Conservation (phyloP, 2,888 invertebrate genomes). For the Labia minor region DNA sequence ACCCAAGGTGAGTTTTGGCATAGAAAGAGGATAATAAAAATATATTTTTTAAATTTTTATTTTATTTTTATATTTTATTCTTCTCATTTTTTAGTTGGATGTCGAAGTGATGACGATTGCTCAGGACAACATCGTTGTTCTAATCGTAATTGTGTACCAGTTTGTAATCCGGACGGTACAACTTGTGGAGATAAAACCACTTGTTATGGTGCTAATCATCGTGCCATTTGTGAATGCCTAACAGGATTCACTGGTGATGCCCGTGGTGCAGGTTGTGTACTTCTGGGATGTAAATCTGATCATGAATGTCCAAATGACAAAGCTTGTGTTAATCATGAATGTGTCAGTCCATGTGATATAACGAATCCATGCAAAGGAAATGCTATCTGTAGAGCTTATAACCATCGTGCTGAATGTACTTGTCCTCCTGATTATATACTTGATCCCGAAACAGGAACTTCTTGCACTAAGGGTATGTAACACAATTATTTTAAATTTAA, state of each 20-base stretch:
- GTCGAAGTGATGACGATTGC: constrained; percentile 64
- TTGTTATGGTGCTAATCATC: constrained; percentile 69
- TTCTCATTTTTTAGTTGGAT: constrained; percentile 42
- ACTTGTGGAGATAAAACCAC: constrained; percentile 66
- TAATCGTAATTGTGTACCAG: constrained; percentile 70
- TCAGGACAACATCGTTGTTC: constrained; percentile 72
- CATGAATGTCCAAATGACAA: constrained; percentile 69
- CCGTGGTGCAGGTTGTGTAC: constrained; percentile 49
- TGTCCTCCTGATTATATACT: constrained; percentile 67
- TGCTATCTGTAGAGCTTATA: constrained; percentile 63
- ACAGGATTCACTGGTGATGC: constrained; percentile 67
- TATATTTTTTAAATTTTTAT: constrained; percentile 15
- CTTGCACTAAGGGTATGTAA: constrained; percentile 43
- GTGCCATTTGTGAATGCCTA: constrained; percentile 72
- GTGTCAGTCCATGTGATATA: constrained; percentile 61
- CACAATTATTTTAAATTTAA: neutral
- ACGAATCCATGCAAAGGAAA: constrained; percentile 58
- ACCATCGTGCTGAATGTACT: constrained; percentile 65
- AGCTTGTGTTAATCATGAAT: constrained; percentile 71
- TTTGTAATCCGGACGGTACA: constrained; percentile 58
- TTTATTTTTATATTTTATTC: constrained; percentile 17
- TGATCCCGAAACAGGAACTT: constrained; percentile 45
- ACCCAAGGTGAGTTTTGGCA: constrained; percentile 41
- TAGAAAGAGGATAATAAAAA: neutral
- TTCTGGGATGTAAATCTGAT: constrained; percentile 70